Evolutionary conservation across 2,888 invertebrate genomes (phyloP).

Genomic region (Amiota communis): DNA sequence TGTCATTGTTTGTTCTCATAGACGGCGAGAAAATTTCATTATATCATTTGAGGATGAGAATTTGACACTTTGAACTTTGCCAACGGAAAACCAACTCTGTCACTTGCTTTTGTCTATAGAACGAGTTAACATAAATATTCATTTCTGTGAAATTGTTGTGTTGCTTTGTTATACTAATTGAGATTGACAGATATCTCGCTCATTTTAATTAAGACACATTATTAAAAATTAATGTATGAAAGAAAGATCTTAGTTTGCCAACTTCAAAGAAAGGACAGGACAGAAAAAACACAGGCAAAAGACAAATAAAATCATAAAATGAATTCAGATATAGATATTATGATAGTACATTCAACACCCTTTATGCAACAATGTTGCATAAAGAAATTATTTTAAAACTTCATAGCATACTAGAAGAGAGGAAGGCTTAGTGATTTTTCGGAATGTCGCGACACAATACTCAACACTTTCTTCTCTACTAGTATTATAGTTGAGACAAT

Average conservation of each 20-base stretch:
- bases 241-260: not conserved
- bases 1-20: not conserved
- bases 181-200: constrained; percentile 39
- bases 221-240: constrained; percentile 26
- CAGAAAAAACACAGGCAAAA: not conserved
- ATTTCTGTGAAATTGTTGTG: constrained; percentile 51
- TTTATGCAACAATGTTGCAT: too few relatives aligned
- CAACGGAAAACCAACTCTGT: too few relatives aligned
- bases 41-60: not conserved
- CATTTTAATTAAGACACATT: constrained; percentile 54
- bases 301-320: not conserved
- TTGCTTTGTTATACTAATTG: constrained; percentile 35
- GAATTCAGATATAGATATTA: too few relatives aligned
- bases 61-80: not conserved
- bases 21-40: not conserved
- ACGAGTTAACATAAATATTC: constrained; percentile 56
- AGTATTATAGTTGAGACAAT: too few relatives aligned
- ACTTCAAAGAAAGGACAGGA: not conserved
- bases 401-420: too few relatives aligned
- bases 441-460: too few relatives aligned
- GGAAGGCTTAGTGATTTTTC: too few relatives aligned
- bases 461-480: too few relatives aligned
- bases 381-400: too few relatives aligned
- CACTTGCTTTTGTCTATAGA: not conserved
- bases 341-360: too few relatives aligned